These are phyloP conservation scores for Geophilus truncorum DNA, from an alignment of 2,888 invertebrate species.

Conservation along the genomic window DNA sequence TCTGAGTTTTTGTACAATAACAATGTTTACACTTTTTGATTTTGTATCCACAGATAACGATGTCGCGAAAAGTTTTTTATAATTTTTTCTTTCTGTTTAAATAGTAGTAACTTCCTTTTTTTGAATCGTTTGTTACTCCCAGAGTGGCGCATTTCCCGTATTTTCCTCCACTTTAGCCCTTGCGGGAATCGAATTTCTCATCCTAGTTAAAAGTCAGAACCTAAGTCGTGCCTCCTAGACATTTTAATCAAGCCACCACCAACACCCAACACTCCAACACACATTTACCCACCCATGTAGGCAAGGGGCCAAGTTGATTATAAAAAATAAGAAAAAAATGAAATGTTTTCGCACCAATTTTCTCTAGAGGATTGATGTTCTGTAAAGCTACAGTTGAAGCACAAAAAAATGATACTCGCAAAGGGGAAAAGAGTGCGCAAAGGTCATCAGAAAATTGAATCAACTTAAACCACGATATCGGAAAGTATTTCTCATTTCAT, in stretches of 20 bases:
- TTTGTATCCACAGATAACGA: too few relatives aligned
- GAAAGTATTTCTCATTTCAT: not conserved
- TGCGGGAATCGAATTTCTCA: not conserved
- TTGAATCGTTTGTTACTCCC: not conserved
- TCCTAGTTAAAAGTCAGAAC: constrained; percentile 21
- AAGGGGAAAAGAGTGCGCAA: not conserved
- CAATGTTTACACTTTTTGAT: too few relatives aligned
- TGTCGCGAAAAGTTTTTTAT: too few relatives aligned
- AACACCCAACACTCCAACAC: not conserved
- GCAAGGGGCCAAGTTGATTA: not conserved
- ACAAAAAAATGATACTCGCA: not conserved
- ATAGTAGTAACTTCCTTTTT: not conserved
- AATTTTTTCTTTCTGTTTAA: not conserved
- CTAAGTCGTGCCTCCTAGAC: constrained; percentile 1
- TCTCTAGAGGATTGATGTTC: not conserved
- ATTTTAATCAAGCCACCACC: constrained; percentile 5
- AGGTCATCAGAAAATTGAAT: constrained; percentile 15
- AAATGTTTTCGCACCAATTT: constrained; percentile 12
- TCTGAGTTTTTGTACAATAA: too few relatives aligned
- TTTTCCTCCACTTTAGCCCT: not conserved
- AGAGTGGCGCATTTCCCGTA: not conserved
- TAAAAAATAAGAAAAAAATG: not conserved
- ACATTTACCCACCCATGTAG: not conserved
- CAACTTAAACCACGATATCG: not conserved
- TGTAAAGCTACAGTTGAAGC: not conserved